A percentile compares a stretch with the other conserved stretches of the same genome.
Conservation (phyloP, 2,113 vertebrate species). For the Macaca nemestrina region DNA sequence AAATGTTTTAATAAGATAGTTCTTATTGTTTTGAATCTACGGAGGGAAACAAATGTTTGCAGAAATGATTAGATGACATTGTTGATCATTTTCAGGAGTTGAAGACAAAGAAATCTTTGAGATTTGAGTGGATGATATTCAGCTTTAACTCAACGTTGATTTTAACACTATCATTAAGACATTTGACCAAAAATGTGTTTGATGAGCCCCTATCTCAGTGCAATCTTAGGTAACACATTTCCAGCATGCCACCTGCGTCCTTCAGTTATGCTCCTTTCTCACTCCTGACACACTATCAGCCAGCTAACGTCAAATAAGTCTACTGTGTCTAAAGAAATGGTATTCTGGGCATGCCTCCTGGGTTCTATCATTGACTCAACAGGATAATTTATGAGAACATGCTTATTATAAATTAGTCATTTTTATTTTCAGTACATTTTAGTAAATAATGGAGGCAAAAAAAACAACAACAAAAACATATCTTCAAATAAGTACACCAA, state of each 20-base stretch:
- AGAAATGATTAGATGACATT: not conserved
- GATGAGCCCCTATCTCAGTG: not conserved
- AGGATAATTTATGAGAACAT: not conserved
- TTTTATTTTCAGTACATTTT: not conserved
- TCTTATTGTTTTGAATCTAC: not conserved
- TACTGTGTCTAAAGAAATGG: not conserved
- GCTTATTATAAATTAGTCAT: not conserved
- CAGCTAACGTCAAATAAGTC: not conserved
- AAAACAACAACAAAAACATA: not conserved
- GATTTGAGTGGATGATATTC: not conserved
- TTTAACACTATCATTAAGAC: not conserved
- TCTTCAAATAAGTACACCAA: not conserved
- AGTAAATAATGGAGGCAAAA: not conserved
- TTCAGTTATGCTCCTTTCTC: not conserved
- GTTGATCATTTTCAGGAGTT: not conserved
- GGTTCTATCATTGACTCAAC: not conserved
- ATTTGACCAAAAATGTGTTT: not conserved
- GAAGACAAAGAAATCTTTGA: not conserved
- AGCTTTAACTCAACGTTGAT: not conserved
- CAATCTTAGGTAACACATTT: too few relatives aligned
- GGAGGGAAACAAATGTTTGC: not conserved
- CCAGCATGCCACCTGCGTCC: rapidly evolving
- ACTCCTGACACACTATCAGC: not conserved
- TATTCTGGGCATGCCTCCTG: not conserved
- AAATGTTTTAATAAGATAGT: not conserved